Base-by-base conservation (phyloP, 2,113 vertebrate genomes). In the Brachirus orientalis region DNA sequence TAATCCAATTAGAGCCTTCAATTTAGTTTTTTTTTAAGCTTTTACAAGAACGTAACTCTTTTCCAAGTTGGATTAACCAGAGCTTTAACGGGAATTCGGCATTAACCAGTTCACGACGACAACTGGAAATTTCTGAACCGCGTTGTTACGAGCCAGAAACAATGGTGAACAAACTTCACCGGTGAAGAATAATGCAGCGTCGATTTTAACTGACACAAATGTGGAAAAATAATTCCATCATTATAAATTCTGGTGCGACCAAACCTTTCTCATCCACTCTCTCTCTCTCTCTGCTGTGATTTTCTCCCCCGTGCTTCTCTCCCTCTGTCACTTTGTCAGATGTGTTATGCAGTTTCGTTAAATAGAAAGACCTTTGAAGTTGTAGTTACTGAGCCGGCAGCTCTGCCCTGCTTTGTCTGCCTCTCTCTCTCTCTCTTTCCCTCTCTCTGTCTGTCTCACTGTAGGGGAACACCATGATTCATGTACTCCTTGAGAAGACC, bases 401-500 rank as follows among this genome's bases (percentile, higher is more conserved):
- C 94, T 94, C 94, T 94, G 92, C 94, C 94, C 74, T 68, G 93
- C 94, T 96, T 95, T 96, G 94, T 96, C 92, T 96, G 94, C 95
- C 89, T 94, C 85, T 87, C 89, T 69, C 46, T 46, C 28, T n/a
- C 28, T n/a, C 52, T 45, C n/a, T n/a, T n/a, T n/a, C 65, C 95
- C 93, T 95, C 90, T 92, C 80, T 85, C 89, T 91, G 92, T 50
- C 55, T 59, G 83, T 90, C 92, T 93, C 92, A 90, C 92, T 92
- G 93, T 92, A 94, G 94, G 94, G 94, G 56, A 95, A 95, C 65
- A 96, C 93, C 94, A 94, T 96, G 95, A 98, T 96, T 97, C 96
- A 98, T 98, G 96, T 96, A 95, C 94, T 93, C 92, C 92, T 92
- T 92, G 92, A 94, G 94, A 94, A 94, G 94, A 87, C 93, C 93